Base-by-base conservation (phyloP, 2,113 vertebrate species). In the Pseudorectes ferrugineus region DNA sequence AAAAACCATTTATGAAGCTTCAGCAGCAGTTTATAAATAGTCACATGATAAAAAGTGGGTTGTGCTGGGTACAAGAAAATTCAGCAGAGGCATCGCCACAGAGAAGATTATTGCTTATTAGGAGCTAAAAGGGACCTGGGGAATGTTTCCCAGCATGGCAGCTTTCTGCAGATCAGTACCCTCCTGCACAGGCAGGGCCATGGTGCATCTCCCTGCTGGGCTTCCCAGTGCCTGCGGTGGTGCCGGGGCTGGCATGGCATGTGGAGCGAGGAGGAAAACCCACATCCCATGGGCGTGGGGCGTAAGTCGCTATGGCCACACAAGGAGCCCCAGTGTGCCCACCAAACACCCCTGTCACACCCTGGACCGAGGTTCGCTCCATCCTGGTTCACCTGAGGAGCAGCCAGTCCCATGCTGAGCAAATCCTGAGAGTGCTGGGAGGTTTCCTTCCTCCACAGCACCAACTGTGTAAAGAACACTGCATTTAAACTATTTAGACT, bases 21-120 rank as follows among this genome's bases (percentile, higher is more conserved):
- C 68, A 74, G 65, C 85, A 75, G 82, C 63, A 83, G 72, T 88
- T 94, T 95, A 88, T 86, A 94, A 94, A 96, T 83, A 96, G 95
- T 95, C 95, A 96, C 87, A 85, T 93, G 97, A 79, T 95, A 96
- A 96, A 93, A 43, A 90, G 79, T 71, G 88, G 65, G 72, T 65
- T 95, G 67, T 83, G 65, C 36, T 88, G 51, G 48, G 59, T 80
- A 81, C 59, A 45, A 90, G 82, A 77, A 85, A 84, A 94, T 78
- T 71, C 65, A 77, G 79, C 62, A 77, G 78, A 80, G 58, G 48
- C 2, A 0, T 88, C 5, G 1, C 59, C 92, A 91, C 85, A 31
- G 62, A 76, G 72, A 75, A 49, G 78, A 80, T 92, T 59, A 83
- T 90, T 93, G 78, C 79, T 83, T 77, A 77, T 80, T 66, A 84